phyloP scores from a whole-genome alignment of 2,113 vertebrate genomes.

The Corythoichthys intestinalis region DNA sequence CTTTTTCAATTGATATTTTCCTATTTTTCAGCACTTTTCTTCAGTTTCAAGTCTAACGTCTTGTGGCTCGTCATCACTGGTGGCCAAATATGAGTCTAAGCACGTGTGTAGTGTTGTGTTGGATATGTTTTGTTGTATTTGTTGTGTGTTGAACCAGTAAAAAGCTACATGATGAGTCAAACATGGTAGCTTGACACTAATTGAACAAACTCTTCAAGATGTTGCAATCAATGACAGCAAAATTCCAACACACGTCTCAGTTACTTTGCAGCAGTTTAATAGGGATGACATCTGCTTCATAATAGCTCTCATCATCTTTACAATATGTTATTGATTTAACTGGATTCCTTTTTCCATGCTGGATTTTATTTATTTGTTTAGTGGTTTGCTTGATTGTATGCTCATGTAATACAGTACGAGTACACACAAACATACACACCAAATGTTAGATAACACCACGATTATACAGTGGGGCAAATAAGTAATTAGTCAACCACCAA shows the following conservation, averaged over 20 bases:
- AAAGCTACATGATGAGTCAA: slow-evolving; percentile 3
- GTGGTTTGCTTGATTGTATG: background rate
- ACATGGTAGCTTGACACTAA: background rate
- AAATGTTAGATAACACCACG: background rate
- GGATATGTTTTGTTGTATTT: background rate
- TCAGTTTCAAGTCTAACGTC: too few species aligned
- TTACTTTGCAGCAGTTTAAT: slow-evolving; percentile 1
- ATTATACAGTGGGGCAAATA: background rate
- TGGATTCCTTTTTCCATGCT: background rate
- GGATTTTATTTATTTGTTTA: background rate
- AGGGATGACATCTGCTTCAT: background rate
- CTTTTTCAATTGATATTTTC: too few species aligned
- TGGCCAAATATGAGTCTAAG: too few species aligned
- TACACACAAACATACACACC: background rate
- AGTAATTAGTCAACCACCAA: too few species aligned
- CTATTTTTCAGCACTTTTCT: too few species aligned
- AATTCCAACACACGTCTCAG: background rate
- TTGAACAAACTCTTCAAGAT: slow-evolving; percentile 4
- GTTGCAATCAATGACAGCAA: background rate
- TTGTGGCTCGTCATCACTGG: too few species aligned
- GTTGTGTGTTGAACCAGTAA: background rate
- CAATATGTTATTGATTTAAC: background rate
- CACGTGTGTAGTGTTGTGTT: background rate
- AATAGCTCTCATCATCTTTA: background rate
- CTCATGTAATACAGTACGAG: background rate